phyloP scores from a whole-genome alignment of 2,113 vertebrate genomes.

The Enhydra lutris region DNA sequence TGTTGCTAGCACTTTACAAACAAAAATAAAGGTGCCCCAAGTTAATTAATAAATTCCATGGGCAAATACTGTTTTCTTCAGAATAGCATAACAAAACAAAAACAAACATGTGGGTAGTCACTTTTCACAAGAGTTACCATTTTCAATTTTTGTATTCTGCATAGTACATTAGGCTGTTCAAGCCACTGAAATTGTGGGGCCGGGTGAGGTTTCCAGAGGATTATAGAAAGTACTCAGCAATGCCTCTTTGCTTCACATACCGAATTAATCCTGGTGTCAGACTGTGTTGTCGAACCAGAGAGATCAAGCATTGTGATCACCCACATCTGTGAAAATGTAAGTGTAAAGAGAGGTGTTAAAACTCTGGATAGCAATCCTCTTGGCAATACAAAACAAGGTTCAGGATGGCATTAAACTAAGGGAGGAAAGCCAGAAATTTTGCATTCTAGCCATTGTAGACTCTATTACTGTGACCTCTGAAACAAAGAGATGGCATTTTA shows the following conservation, averaged over 20 bases:
- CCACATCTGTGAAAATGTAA: neutral
- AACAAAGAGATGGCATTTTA: neutral
- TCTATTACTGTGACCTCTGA: neutral
- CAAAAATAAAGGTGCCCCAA: neutral
- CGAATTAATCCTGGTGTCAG: neutral
- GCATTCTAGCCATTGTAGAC: neutral
- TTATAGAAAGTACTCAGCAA: neutral
- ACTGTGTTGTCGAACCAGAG: neutral
- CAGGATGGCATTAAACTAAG: neutral
- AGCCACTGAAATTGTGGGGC: neutral
- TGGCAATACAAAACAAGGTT: too few species aligned
- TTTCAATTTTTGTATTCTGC: neutral
- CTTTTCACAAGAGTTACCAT: neutral
- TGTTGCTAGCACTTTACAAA: neutral
- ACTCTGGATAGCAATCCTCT: neutral
- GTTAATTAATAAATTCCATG: neutral
- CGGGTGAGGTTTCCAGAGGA: neutral
- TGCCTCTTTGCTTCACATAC: neutral
- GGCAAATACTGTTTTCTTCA: conserved; percentile 12
- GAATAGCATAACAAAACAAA: neutral
- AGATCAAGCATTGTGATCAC: neutral
- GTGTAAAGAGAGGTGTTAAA: neutral
- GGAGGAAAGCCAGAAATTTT: neutral
- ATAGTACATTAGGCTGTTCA: neutral
- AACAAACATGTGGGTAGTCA: neutral